Conservation (phyloP, 2,888 invertebrate genomes). For the Melieria omissa region DNA sequence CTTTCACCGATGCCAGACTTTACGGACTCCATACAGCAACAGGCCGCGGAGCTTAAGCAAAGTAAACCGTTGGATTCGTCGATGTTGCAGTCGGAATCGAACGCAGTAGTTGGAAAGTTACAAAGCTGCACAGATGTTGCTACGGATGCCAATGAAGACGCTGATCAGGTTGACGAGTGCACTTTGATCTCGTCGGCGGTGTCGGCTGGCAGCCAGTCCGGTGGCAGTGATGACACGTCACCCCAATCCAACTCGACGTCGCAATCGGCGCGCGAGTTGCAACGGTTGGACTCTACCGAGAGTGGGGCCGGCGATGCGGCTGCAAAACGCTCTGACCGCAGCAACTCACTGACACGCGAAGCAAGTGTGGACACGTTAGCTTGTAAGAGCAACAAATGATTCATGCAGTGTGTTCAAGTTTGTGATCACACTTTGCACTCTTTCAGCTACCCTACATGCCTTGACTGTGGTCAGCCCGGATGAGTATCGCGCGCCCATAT, state of each 20-base stretch:
- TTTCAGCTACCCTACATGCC: constrained; percentile 58
- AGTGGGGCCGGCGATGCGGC: constrained; percentile 49
- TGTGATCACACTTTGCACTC: constrained; percentile 9
- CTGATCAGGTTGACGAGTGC: constrained; percentile 48
- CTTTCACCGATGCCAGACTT: constrained; percentile 80
- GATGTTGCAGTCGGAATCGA: neutral
- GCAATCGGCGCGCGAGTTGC: constrained; percentile 57
- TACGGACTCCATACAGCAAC: constrained; percentile 60
- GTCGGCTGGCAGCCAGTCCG: constrained; percentile 48
- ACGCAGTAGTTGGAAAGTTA: constrained; percentile 30
- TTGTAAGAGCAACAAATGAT: constrained; percentile 57
- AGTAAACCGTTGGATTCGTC: constrained; percentile 15
- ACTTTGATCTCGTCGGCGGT: constrained; percentile 51
- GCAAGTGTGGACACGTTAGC: constrained; percentile 75
- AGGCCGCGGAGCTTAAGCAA: constrained; percentile 44
- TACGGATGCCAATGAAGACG: constrained; percentile 40
- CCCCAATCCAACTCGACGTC: constrained; percentile 50
- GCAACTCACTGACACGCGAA: constrained; percentile 74
- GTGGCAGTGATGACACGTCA: constrained; percentile 56
- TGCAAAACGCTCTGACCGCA: constrained; percentile 56
- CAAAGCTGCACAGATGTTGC: constrained; percentile 42
- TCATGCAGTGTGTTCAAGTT: neutral
- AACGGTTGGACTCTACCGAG: constrained; percentile 58
- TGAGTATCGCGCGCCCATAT: constrained; percentile 87
- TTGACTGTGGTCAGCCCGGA: constrained; percentile 62